A percentile compares a stretch with the other conserved stretches of the same genome.
phyloP scores from a whole-genome alignment of 2,113 vertebrate species.

The Conger conger region DNA sequence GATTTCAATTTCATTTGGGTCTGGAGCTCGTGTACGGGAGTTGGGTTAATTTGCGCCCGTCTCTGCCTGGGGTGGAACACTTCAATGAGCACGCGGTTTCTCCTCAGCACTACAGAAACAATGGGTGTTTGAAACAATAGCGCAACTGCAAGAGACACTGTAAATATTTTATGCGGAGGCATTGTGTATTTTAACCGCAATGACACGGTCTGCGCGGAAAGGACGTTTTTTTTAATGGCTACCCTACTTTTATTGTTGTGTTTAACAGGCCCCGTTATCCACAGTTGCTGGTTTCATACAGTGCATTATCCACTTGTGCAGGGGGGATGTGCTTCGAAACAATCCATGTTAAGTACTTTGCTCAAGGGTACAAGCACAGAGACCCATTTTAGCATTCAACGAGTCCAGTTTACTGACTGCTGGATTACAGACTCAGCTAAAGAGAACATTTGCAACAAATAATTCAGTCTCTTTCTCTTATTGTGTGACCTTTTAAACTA shows the following conservation, averaged over 20 bases:
- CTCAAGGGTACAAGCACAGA: background rate
- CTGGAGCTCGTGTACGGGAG: background rate
- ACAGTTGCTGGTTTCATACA: background rate
- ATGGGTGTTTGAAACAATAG: background rate
- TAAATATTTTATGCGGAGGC: background rate
- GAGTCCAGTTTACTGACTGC: background rate
- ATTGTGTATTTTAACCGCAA: background rate
- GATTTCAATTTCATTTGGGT: constrained; percentile 2
- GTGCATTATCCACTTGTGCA: background rate
- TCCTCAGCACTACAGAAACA: background rate
- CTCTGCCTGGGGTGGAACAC: no score
- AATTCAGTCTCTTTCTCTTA: background rate
- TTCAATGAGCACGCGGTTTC: background rate
- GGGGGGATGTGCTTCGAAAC: background rate
- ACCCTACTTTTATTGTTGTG: background rate
- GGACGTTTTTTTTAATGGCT: background rate
- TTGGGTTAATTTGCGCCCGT: background rate
- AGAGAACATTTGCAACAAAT: background rate
- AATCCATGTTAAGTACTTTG: background rate
- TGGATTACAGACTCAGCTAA: background rate
- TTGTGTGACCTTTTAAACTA: background rate
- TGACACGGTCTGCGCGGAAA: background rate
- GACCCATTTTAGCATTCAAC: background rate
- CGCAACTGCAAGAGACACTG: background rate
- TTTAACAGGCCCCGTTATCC: background rate